A percentile compares a stretch with the other conserved stretches of the same genome.
Evolutionary conservation across 2,113 vertebrate species (phyloP).

Genomic region (Oreochromis tanganicae): DNA sequence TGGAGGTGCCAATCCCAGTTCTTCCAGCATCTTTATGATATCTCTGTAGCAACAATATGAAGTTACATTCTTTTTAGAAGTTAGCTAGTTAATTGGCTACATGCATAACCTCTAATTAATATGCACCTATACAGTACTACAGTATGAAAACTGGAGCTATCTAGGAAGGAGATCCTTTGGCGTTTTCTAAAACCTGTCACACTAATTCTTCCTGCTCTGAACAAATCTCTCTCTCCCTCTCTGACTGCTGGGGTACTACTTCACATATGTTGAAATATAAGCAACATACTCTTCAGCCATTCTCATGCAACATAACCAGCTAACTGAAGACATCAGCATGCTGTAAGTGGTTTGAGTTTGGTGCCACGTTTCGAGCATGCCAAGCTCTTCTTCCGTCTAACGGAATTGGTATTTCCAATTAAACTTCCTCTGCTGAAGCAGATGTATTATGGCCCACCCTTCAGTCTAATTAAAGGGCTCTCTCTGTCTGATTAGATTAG

Average conservation of each 20-base stretch:
- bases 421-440: background rate
- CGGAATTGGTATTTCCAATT: constrained; percentile 22
- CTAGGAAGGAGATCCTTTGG: background rate
- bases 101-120: background rate
- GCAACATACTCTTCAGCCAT: background rate
- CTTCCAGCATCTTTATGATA: background rate
- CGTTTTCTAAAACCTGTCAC: background rate
- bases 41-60: background rate
- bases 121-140: background rate
- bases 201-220: background rate
- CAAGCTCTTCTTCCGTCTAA: background rate
- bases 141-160: background rate
- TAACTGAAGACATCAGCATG: background rate
- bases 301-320: background rate
- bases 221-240: background rate
- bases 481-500: constrained; percentile 14
- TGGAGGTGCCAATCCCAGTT: background rate
- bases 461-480: constrained; percentile 15
- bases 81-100: background rate
- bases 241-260: background rate
- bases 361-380: background rate
- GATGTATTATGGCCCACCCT: background rate
- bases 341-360: background rate
- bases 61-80: background rate
- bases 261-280: background rate